Evolutionary conservation across 2,113 vertebrate genomes (phyloP).

Genomic region (Edolisoma coerulescens): DNA sequence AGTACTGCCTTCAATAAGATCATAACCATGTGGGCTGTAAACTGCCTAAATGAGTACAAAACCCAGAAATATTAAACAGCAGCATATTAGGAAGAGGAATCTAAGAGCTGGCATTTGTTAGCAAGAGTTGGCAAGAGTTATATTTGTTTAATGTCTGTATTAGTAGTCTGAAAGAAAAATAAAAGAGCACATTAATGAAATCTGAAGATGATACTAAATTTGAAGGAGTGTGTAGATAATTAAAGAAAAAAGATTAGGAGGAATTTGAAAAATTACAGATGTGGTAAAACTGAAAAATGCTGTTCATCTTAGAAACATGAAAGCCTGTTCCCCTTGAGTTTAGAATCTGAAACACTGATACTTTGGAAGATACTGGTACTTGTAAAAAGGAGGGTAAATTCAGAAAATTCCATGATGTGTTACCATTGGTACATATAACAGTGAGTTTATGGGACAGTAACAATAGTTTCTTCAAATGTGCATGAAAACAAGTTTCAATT

Average conservation of each 20-base stretch:
- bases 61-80: not conserved
- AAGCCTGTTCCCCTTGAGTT: not conserved
- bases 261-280: not conserved
- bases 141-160: constrained; percentile 5
- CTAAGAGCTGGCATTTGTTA: not conserved
- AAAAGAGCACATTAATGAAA: not conserved
- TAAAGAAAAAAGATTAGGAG: not conserved
- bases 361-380: not conserved
- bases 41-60: not conserved
- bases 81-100: not conserved
- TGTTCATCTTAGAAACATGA: not conserved
- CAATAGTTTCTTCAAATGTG: not conserved
- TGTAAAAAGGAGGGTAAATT: not conserved
- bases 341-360: not conserved
- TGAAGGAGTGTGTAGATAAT: not conserved
- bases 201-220: not conserved
- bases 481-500: not conserved
- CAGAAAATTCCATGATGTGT: not conserved
- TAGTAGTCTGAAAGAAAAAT: constrained; percentile 1
- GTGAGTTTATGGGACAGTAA: not conserved
- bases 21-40: not conserved
- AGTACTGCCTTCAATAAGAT: not conserved
- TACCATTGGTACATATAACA: not conserved
- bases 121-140: not conserved
- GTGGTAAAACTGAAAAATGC: not conserved